phyloP scores from a whole-genome alignment of 2,797 vertebrate species.

The Hemitrygon akajei region DNA sequence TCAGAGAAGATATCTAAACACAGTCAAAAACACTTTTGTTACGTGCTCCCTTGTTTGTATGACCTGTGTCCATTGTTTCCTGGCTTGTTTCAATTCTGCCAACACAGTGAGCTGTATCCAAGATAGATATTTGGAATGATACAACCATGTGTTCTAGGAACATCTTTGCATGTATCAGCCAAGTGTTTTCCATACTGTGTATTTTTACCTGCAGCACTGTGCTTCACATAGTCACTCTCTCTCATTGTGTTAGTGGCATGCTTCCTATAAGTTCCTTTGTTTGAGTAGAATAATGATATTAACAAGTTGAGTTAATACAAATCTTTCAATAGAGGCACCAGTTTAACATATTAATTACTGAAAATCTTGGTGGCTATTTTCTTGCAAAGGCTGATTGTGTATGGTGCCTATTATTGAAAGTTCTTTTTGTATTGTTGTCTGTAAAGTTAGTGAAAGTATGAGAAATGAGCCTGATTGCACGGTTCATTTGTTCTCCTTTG shows the following conservation, averaged over 20 bases:
- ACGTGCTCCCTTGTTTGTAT: conserved; percentile 40
- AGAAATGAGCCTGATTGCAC: conserved; percentile 65
- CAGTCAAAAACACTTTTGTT: not conserved
- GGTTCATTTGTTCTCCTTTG: conserved; percentile 73
- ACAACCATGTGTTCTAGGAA: conserved; percentile 35
- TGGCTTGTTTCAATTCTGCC: conserved; percentile 44
- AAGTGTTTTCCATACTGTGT: conserved; percentile 44
- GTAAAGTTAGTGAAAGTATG: conserved; percentile 54
- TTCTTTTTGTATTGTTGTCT: conserved; percentile 53
- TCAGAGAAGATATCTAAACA: conserved; percentile 38
- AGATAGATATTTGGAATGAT: conserved; percentile 37
- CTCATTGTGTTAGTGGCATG: conserved; percentile 47
- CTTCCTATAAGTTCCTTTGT: conserved; percentile 48
- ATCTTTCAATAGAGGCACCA: conserved; percentile 58
- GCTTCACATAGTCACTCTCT: conserved; percentile 40
- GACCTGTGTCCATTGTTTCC: conserved; percentile 41
- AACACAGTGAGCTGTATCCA: conserved; percentile 40
- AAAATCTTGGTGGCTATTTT: not conserved
- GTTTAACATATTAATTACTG: conserved; percentile 36
- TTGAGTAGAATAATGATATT: conserved; percentile 49
- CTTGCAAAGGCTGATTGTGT: conserved; percentile 38
- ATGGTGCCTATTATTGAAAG: conserved; percentile 63
- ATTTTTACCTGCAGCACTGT: conserved; percentile 43
- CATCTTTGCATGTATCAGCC: conserved; percentile 45
- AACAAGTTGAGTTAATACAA: conserved; percentile 55